phyloP scores from a whole-genome alignment of 2,888 invertebrate species.

The Scelioninae gen. 1 region DNA sequence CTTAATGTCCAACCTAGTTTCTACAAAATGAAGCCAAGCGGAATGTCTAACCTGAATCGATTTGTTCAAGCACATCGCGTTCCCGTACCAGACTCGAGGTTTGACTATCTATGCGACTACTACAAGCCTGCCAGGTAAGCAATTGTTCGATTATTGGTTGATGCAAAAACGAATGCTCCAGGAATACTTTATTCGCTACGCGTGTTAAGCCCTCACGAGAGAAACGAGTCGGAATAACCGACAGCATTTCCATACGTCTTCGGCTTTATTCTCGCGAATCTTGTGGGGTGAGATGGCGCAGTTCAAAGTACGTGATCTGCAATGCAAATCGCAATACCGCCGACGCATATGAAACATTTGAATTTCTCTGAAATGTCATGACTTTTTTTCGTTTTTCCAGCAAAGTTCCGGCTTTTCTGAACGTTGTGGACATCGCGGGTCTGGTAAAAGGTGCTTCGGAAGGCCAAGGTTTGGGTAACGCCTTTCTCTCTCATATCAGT shows the following conservation, averaged over 20 bases:
- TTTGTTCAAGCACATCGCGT: conserved; percentile 92
- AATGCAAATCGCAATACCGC: too few species aligned
- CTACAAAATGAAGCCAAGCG: neutral
- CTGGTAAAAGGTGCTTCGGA: too few species aligned
- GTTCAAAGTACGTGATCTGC: too few species aligned
- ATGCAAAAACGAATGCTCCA: conserved; percentile 73
- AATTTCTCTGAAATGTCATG: too few species aligned
- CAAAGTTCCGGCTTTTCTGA: too few species aligned
- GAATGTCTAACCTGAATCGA: conserved; percentile 74
- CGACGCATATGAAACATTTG: too few species aligned
- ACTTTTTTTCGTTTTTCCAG: too few species aligned
- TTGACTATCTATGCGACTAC: conserved; percentile 95
- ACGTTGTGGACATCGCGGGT: too few species aligned
- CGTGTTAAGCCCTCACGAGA: conserved; percentile 76
- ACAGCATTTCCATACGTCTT: conserved; percentile 82
- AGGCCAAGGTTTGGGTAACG: conserved; percentile 99
- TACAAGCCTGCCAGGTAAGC: conserved; percentile 96
- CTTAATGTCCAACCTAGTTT: conserved; percentile 7
- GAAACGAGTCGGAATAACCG: conserved; percentile 83
- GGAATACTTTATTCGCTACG: conserved; percentile 76
- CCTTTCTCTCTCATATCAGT: conserved; percentile 98
- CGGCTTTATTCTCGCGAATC: conserved; percentile 78
- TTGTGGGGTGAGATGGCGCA: too few species aligned
- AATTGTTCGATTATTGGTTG: conserved; percentile 75
- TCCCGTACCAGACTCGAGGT: conserved; percentile 97